phyloP scores from a whole-genome alignment of 2,888 invertebrate genomes.

The Agrilus biguttatus region DNA sequence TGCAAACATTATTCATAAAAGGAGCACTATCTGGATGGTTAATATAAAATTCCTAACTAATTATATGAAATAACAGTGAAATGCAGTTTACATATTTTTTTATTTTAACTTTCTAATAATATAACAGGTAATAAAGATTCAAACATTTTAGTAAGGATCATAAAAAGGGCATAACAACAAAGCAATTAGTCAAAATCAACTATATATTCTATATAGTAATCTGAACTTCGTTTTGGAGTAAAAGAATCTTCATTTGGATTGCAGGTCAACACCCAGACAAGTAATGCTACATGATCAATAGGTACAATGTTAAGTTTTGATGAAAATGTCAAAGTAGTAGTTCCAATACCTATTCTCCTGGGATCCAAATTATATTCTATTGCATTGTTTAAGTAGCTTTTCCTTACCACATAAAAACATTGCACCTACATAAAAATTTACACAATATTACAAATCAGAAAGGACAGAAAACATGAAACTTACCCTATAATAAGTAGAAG shows the following conservation, averaged over 20 bases:
- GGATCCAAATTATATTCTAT: slow-evolving; percentile 2
- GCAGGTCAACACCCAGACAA: slow-evolving; percentile 1
- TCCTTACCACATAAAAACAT: background rate
- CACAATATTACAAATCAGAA: background rate
- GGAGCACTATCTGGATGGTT: too few species aligned
- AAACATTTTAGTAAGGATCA: too few species aligned
- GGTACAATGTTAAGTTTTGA: background rate
- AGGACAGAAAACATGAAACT: too few species aligned
- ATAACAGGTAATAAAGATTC: too few species aligned
- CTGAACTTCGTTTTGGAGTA: background rate
- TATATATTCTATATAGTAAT: slow-evolving; percentile 2
- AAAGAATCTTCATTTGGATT: background rate
- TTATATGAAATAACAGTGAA: too few species aligned
- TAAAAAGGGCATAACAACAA: too few species aligned
- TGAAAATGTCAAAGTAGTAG: background rate
- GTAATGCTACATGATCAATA: background rate
- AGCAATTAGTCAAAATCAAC: slow-evolving; percentile 1
- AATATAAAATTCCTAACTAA: too few species aligned
- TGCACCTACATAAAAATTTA: slow-evolving; percentile 1
- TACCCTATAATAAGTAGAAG: background rate
- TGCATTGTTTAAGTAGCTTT: background rate
- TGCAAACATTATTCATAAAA: too few species aligned
- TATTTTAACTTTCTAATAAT: too few species aligned
- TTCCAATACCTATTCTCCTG: background rate
- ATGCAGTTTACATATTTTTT: too few species aligned